Percentiles rank a stretch among this genome's conserved stretches.
phyloP scores from a whole-genome alignment of 2,888 invertebrate genomes.

The Ectemnius continuus region DNA sequence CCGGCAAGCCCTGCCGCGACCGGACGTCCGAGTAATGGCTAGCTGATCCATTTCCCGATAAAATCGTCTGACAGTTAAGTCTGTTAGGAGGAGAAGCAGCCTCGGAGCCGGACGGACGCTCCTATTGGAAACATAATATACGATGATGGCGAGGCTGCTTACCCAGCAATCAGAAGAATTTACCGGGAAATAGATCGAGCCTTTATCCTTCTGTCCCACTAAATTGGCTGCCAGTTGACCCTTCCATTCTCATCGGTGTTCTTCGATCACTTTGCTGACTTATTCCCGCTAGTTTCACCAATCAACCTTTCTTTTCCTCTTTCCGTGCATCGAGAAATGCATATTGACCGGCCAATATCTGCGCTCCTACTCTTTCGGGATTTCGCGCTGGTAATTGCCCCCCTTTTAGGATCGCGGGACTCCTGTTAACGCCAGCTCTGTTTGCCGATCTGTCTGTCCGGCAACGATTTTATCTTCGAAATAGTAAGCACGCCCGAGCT shows the following conservation, averaged over 20 bases:
- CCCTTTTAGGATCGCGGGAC: no score
- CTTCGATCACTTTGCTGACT: slow-evolving; percentile 23
- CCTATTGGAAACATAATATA: slow-evolving; percentile 3
- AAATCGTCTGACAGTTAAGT: slow-evolving; percentile 12
- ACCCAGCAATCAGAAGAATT: slow-evolving; percentile 27
- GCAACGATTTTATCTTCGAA: slow-evolving; percentile 7
- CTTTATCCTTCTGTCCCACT: slow-evolving; percentile 18
- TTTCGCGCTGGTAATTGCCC: no score
- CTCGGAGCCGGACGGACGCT: neutral
- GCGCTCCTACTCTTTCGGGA: no score
- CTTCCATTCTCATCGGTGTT: slow-evolving; percentile 18
- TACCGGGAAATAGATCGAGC: slow-evolving; percentile 26
- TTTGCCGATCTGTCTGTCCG: slow-evolving; percentile 4
- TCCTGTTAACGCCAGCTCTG: neutral
- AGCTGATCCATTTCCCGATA: slow-evolving; percentile 18
- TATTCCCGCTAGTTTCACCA: neutral
- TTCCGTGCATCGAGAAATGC: no score
- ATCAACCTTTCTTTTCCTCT: no score
- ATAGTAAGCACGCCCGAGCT: neutral
- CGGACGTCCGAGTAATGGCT: slow-evolving; percentile 1
- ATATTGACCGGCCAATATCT: no score
- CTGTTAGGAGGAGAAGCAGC: slow-evolving; percentile 3
- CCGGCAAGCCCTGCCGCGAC: neutral
- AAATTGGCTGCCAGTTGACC: slow-evolving; percentile 24
- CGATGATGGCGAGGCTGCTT: neutral